These are phyloP conservation scores for Ibycter americanus DNA, from an alignment of 2,797 vertebrate genomes.

Conservation along the genomic window DNA sequence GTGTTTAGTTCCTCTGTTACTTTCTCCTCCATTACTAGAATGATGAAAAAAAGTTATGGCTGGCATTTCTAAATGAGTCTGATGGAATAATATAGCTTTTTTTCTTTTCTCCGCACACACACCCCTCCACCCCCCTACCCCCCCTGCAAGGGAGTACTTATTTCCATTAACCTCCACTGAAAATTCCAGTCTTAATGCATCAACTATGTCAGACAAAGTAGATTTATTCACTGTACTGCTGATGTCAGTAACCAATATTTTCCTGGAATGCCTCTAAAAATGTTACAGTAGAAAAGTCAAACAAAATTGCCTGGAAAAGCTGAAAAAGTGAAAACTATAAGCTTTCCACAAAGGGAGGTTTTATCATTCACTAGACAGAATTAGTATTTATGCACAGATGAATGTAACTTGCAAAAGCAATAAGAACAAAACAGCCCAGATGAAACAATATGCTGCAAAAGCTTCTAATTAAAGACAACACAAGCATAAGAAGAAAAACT, in stretches of 20 bases:
- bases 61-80: neutral
- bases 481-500: neutral
- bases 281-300: neutral
- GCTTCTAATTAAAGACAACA: neutral
- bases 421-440: neutral
- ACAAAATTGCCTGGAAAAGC: neutral
- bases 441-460: neutral
- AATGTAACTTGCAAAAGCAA: neutral
- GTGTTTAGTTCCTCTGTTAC: neutral
- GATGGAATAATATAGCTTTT: neutral
- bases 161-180: constrained; percentile 6
- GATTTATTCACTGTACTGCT: neutral
- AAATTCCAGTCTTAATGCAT: neutral
- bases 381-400: neutral
- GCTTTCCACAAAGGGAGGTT: neutral
- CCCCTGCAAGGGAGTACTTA: neutral
- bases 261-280: neutral
- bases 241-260: neutral
- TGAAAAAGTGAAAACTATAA: neutral
- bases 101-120: no score
- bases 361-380: neutral
- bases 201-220: neutral
- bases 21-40: neutral
- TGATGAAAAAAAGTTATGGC: neutral
- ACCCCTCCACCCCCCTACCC: no score